Evolutionary conservation across 1,140 invertebrate species (phyloP), one percentile per base, ranked within the genome.

Genomic region (Papilio glaucus): DNA sequence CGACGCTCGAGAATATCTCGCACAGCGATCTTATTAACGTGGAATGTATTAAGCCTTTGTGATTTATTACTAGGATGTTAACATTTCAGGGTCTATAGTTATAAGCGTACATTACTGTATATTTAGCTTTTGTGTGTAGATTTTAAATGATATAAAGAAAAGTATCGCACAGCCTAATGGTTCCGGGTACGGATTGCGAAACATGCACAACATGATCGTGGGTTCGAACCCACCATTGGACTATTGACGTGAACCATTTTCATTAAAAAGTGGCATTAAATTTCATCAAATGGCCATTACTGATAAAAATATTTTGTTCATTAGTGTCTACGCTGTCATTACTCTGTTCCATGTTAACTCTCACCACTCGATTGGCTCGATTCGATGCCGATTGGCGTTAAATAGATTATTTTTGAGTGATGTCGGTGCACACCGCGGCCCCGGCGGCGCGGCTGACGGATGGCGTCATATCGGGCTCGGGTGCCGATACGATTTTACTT

Each of bases 361-460:
- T 70, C 68, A 76, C 74, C 71, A 41, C 72, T 72, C 72, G 74
- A 76, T 76, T 72, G 70, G 72, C 72, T 76, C 71, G 74, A 37
- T 76, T 72, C 65, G 74, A 72, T 72, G 67, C 71, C 67, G 71
- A 76, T 76, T 76, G 71, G 74, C 71, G 74, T 76, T 76, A 76
- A 76, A 76, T 76, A 72, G 75, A 76, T 76, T 73, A 73, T 76
- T 73, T 57, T 71, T 73, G 75, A 76, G 61, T 76, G 67, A 76
- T 68, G 72, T 73, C 45, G 75, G 65, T 60, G 65, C 24, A 70
- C 53, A 45, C 65, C 41, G 2, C 42, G 39, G 39, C 15, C 6
- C 2, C n/a, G 42, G 1, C n/a, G 42, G 13, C 42, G n/a, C 7
- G n/a, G 12, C 37, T 18, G 37, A 45, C 38, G 24, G 8, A 68